Evolutionary conservation across 2,888 invertebrate species (phyloP), one percentile per base, ranked within the genome.

Genomic region (Drosophila meridionalis): DNA sequence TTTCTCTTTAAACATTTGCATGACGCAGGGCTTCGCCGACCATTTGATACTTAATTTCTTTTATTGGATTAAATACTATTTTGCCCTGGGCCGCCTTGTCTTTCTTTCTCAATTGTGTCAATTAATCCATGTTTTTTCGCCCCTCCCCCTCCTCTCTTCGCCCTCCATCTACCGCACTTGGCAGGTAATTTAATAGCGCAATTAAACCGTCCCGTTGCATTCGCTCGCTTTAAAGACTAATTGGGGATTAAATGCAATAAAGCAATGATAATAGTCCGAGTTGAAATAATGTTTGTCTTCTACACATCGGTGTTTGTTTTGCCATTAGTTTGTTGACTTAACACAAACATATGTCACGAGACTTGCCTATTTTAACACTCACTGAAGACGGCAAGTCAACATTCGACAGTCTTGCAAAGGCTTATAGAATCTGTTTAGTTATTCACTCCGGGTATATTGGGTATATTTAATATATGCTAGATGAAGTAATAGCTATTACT

Each of bases 41-140:
- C 79, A 77, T 82, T 89, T 83, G 79, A 80, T 85, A 83, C 79
- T 78, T 82, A 90, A 83, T 89, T 90, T 88, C 73, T 63, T 87
- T 89, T 87, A 90, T 89, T 90, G 85, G 88, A 90, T 90, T 89
- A 80, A 76, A 72, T 59, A 43, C 48, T 55, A 59, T 65, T 78
- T 67, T 55, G 66, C 57, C 34, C 43, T 7, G 38, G 36, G 56
- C 38, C 47, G 34, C 30, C 58, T 73, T 65, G 56, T 28, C 40
- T 48, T 65, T 64, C 20, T 14, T 69, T 62, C 45, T 56, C 9
- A 38, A 57, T 57, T 62, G 58, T 64, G 59, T 43, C 55, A 30
- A 45, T 65, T 58, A 40, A 50, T 55, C 11, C 36, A 50, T 52
- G 52, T 64, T 47, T 43, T 32, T 30, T 8, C 2, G 14, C 40